Conservation (phyloP, 2,113 vertebrate genomes). For the Cyphomyrus discorhynchus region DNA sequence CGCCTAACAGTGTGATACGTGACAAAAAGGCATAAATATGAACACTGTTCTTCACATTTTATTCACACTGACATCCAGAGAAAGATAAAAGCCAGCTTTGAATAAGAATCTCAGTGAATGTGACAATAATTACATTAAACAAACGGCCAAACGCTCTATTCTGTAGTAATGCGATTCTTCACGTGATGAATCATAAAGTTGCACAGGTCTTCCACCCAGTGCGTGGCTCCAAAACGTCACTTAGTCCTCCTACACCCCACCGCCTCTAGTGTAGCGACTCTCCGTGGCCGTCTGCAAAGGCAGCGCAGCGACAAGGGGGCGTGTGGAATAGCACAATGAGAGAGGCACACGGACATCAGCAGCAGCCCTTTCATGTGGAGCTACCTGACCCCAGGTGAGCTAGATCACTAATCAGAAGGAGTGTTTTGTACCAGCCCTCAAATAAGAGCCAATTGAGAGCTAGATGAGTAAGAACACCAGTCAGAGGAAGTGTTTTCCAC, state of each 20-base stretch:
- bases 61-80: neutral
- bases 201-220: neutral
- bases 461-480: neutral
- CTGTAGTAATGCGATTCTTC: neutral
- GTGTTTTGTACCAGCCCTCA: neutral
- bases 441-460: neutral
- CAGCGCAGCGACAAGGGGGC: conserved; percentile 6
- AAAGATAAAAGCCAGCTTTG: neutral
- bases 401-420: neutral
- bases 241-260: neutral
- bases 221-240: neutral
- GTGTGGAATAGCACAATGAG: conserved; percentile 8
- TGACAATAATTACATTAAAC: neutral
- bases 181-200: neutral
- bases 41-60: neutral
- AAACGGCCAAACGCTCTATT: neutral
- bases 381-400: neutral
- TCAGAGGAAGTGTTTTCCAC: neutral
- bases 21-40: neutral
- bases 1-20: neutral
- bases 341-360: conserved; percentile 15
- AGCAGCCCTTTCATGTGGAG: neutral
- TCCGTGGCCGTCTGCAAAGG: neutral
- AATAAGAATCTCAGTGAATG: neutral
- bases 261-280: neutral